phyloP scores from a whole-genome alignment of 2,113 vertebrate species.

The Beaufortia kweichowensis region DNA sequence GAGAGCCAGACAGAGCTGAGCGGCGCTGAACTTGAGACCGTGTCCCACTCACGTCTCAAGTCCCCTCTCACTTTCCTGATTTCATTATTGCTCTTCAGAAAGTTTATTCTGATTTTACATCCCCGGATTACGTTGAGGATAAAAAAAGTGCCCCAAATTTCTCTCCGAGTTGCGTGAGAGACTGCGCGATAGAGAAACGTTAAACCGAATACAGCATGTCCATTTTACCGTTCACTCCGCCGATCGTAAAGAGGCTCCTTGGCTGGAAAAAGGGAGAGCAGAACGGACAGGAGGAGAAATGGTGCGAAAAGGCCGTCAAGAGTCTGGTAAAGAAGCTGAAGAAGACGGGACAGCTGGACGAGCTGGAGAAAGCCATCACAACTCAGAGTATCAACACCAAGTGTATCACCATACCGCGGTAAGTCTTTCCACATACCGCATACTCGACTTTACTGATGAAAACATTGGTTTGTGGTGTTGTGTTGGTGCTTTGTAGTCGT shows the following conservation, averaged over 20 bases:
- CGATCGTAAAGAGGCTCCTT: slow-evolving; percentile 95
- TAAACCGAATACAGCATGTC: slow-evolving; percentile 79
- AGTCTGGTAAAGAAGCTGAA: slow-evolving; percentile 98
- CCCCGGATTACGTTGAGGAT: background rate
- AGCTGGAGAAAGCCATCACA: slow-evolving; percentile 97
- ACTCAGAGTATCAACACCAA: slow-evolving; percentile 95
- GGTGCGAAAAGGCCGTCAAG: slow-evolving; percentile 98
- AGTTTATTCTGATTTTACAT: background rate
- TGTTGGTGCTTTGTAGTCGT: background rate
- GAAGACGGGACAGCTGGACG: slow-evolving; percentile 98
- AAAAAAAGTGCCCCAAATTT: background rate
- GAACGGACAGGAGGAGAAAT: slow-evolving; percentile 99
- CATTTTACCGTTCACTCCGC: slow-evolving; percentile 98
- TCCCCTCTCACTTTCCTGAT: slow-evolving; percentile 16
- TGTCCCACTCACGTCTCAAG: slow-evolving; percentile 27
- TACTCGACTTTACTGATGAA: background rate
- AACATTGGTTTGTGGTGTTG: background rate
- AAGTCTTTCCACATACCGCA: slow-evolving; percentile 13
- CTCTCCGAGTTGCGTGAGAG: slow-evolving; percentile 41
- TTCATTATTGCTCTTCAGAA: background rate
- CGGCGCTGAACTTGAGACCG: slow-evolving; percentile 29
- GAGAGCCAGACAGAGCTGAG: slow-evolving; percentile 1
- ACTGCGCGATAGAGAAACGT: slow-evolving; percentile 59
- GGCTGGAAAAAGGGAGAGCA: slow-evolving; percentile 99
- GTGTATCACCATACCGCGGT: slow-evolving; percentile 99